Evolutionary conservation across 2,113 vertebrate species (phyloP).

Genomic region (Prionailurus bengalensis): DNA sequence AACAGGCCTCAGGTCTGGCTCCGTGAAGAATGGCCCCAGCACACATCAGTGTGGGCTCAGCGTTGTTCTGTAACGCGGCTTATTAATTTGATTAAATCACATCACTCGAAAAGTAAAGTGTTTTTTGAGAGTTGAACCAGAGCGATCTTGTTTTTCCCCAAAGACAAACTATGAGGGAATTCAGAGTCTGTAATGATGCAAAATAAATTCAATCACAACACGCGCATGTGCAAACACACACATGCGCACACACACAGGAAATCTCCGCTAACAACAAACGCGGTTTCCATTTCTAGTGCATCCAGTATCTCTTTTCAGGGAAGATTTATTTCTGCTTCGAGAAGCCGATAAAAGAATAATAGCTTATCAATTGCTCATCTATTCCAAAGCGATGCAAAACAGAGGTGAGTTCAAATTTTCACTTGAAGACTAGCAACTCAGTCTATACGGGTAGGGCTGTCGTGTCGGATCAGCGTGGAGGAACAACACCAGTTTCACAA

Average conservation of each 20-base stretch:
- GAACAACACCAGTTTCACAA: accelerated
- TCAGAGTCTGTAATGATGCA: neutral
- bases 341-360: constrained; percentile 17
- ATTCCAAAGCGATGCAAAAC: neutral
- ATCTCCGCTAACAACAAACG: neutral
- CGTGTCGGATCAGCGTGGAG: neutral
- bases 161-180: neutral
- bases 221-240: neutral
- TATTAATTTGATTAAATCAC: neutral
- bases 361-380: neutral
- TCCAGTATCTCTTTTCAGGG: neutral
- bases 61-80: neutral
- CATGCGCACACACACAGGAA: accelerated
- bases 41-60: accelerated
- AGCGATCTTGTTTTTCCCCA: neutral
- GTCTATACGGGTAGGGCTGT: no score
- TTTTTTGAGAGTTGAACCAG: neutral
- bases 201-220: neutral
- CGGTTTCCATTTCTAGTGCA: neutral
- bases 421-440: neutral
- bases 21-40: accelerated
- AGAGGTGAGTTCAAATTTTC: neutral
- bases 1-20: neutral
- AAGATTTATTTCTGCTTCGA: neutral
- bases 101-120: neutral